Conservation (phyloP, 1,140 invertebrate genomes). For the Papilio polyxenes region DNA sequence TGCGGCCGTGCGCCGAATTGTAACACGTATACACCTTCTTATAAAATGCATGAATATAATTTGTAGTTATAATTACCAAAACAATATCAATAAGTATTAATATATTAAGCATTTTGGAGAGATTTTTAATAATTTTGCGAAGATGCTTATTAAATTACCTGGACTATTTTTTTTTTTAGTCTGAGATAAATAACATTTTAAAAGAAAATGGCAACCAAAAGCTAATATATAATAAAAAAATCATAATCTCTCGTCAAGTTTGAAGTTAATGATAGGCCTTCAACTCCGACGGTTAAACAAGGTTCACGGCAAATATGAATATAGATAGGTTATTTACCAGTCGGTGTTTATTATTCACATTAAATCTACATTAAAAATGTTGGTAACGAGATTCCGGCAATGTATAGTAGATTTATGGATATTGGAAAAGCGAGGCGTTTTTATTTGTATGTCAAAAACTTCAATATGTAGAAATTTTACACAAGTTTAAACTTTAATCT, state of each 20-base stretch:
- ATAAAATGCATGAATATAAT: neutral
- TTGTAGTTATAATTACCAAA: neutral
- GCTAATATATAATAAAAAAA: neutral
- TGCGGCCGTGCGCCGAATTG: conserved; percentile 14
- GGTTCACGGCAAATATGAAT: neutral
- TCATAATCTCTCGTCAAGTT: neutral
- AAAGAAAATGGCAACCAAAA: neutral
- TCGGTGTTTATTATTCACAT: neutral
- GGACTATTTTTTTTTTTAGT: neutral
- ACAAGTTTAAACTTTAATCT: neutral
- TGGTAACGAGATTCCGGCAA: too few species aligned
- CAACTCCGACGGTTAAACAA: neutral
- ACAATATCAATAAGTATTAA: neutral
- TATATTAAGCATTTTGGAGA: neutral
- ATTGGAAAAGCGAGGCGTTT: too few species aligned
- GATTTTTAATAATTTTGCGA: too few species aligned
- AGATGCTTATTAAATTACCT: too few species aligned
- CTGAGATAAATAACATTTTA: neutral
- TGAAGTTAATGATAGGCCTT: conserved; percentile 3
- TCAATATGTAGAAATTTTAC: too few species aligned
- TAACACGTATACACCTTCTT: neutral
- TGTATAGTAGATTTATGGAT: too few species aligned
- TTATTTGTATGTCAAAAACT: too few species aligned
- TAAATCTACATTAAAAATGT: neutral
- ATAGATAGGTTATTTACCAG: neutral